phyloP scores from a whole-genome alignment of 2,888 invertebrate species.

The Abscondita cerata region DNA sequence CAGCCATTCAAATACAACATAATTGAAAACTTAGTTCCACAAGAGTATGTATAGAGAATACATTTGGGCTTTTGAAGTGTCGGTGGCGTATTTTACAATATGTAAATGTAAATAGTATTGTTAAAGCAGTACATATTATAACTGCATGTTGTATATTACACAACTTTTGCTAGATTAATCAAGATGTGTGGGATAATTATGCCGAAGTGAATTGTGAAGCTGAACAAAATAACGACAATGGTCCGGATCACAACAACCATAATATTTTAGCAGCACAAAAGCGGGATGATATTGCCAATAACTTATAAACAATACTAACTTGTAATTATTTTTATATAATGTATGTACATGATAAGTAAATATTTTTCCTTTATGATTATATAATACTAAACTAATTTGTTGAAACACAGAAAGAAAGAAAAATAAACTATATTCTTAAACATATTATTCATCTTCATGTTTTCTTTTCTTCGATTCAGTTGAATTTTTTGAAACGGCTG shows the following conservation, averaged over 20 bases:
- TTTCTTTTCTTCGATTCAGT: no score
- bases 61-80: background rate
- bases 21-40: background rate
- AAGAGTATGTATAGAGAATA: background rate
- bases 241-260: background rate
- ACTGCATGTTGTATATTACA: slow-evolving; percentile 6
- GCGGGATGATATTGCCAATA: background rate
- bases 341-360: no score
- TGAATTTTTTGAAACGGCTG: no score
- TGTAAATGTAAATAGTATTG: background rate
- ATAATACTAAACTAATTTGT: no score
- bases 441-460: no score
- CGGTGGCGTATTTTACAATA: background rate
- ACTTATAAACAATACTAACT: no score
- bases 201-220: no score
- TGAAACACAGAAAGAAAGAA: no score
- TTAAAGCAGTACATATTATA: background rate
- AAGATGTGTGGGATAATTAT: background rate
- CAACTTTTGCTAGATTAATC: slow-evolving; percentile 3
- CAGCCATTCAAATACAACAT: background rate
- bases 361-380: no score
- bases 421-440: no score
- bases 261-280: background rate
- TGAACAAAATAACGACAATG: background rate
- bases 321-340: no score